phyloP scores from a whole-genome alignment of 2,888 invertebrate species.

The Cosmia pyralina region DNA sequence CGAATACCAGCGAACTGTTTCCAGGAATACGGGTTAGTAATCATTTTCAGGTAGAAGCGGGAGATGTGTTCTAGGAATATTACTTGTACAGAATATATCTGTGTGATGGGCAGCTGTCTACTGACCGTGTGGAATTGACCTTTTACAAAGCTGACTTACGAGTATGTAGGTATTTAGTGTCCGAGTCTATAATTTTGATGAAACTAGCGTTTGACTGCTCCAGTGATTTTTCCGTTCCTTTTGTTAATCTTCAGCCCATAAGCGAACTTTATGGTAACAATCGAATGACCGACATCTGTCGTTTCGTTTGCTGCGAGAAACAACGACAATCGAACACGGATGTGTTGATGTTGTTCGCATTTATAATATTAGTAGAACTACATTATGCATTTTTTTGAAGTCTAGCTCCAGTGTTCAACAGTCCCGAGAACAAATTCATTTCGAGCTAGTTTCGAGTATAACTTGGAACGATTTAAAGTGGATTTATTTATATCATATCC shows the following conservation, averaged over 20 bases:
- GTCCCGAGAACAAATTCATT: neutral
- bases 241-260: neutral
- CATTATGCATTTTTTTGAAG: neutral
- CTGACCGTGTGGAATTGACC: neutral
- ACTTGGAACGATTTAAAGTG: neutral
- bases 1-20: constrained; percentile 14
- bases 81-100: neutral
- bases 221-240: too few relatives aligned
- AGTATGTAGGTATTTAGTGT: neutral
- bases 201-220: neutral
- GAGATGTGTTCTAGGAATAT: constrained; percentile 5
- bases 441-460: neutral
- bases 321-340: too few relatives aligned
- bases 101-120: neutral
- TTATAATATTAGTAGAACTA: neutral
- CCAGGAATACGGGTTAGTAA: constrained; percentile 8
- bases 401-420: neutral
- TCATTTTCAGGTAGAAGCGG: neutral
- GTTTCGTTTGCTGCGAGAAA: too few relatives aligned
- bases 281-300: too few relatives aligned
- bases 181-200: neutral
- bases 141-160: neutral
- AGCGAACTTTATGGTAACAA: too few relatives aligned
- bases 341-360: neutral
- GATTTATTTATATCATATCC: neutral